Conservation (phyloP, 2,113 vertebrate species). For the Pedetes capensis region DNA sequence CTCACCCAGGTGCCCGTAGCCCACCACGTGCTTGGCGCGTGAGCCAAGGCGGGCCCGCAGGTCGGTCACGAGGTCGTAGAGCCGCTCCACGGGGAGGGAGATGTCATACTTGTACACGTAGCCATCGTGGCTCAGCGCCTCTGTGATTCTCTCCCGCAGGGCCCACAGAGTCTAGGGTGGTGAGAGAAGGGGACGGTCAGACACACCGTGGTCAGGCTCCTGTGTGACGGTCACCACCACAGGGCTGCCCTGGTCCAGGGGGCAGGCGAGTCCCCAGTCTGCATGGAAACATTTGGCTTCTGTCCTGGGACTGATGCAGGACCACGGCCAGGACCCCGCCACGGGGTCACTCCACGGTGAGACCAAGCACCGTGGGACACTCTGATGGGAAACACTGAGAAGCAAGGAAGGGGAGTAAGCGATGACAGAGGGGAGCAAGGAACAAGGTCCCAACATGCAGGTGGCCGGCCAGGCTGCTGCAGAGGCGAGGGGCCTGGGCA, state of each 20-base stretch:
- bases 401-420: too few relatives aligned
- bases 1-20: constrained; percentile 96
- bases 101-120: constrained; percentile 95
- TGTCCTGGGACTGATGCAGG: accelerated
- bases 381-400: background rate
- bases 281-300: background rate
- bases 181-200: background rate
- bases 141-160: constrained; percentile 93
- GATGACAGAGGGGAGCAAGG: accelerated
- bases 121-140: constrained; percentile 91
- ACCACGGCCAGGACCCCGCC: accelerated
- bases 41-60: constrained; percentile 85
- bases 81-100: constrained; percentile 90
- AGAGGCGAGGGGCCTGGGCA: background rate
- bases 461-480: background rate
- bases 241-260: background rate
- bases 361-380: accelerated
- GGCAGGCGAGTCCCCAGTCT: accelerated
- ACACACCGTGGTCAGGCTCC: accelerated
- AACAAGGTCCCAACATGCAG: background rate
- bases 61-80: constrained; percentile 92
- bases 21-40: constrained; percentile 90
- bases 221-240: background rate
- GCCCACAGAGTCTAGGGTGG: constrained; percentile 89
- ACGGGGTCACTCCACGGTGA: background rate